Evolutionary conservation across 2,113 vertebrate species (phyloP).

Genomic region (Phyllostomus hastatus): DNA sequence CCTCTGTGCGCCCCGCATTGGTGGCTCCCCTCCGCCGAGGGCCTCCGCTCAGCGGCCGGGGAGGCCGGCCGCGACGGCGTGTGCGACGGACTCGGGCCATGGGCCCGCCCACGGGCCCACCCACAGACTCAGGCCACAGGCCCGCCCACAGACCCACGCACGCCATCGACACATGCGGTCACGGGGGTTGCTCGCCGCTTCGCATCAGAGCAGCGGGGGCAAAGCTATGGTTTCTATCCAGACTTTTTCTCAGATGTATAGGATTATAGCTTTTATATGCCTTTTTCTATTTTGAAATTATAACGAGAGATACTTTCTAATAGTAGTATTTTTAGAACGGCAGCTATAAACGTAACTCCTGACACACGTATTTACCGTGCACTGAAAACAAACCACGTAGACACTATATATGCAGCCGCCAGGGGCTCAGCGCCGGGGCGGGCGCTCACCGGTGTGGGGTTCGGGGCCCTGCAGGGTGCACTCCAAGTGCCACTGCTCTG

Average conservation of each 20-base stretch:
- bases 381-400: background rate
- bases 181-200: background rate
- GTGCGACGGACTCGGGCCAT: rapidly evolving
- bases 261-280: slow-evolving; percentile 70
- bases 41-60: background rate
- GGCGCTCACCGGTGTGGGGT: background rate
- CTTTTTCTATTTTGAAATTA: slow-evolving; percentile 75
- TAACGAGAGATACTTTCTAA: slow-evolving; percentile 57
- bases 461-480: rapidly evolving
- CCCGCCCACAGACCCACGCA: background rate
- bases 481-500: background rate
- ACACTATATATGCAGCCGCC: background rate
- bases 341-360: slow-evolving; percentile 53
- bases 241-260: slow-evolving; percentile 51
- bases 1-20: background rate
- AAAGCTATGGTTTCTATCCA: slow-evolving; percentile 57
- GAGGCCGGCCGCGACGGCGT: background rate
- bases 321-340: slow-evolving; percentile 59
- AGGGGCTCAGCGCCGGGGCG: background rate
- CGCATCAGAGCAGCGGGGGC: slow-evolving; percentile 23
- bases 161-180: background rate
- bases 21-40: background rate
- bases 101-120: background rate
- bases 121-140: too few species aligned
- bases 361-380: slow-evolving; percentile 15